Evolutionary conservation across 2,888 invertebrate species (phyloP), one percentile per base, ranked within the genome.

Genomic region (Lochmaea crataegi): DNA sequence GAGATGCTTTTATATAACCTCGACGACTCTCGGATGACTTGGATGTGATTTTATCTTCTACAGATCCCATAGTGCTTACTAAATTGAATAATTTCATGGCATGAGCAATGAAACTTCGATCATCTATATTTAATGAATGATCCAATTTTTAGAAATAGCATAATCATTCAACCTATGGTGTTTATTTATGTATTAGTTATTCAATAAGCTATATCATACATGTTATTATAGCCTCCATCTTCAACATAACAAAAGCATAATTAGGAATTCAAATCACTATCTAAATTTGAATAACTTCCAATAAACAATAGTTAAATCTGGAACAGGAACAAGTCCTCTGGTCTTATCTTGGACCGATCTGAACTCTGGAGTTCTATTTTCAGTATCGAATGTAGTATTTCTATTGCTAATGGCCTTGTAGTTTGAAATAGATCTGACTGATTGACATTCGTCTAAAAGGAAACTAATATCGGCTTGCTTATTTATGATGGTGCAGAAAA

Each of bases 361-460:
- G 68, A 68, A 63, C 63, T 68, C 41, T 61, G 22, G 26, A 22
- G 63, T 41, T 68, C 63, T 68, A 68, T 68, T 68, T 68, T 53
- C 22, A 38, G 48, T 32, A 41, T 53, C 48, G 68, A 68, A 63
- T 68, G 63, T 68, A 45, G 41, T 61, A 66, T 69, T 65, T 69
- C 69, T 53, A 66, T 75, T 73, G 61, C 71, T 61, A 73, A 63
- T 71, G 71, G 65, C 73, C 73, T 75, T 73, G 75, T 57, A 61
- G 68, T 68, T 68, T 57, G 65, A 75, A 75, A 75, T 75, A 75
- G 76, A 76, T 70, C 32, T 56, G 65, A 64, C 63, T 26, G 72
- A 41, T 65, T 70, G 69, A 45, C 72, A 76, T 76, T 76, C 72
- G 68, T 67, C 45, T 5, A 67, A 74, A 71, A 65, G 68, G 26